Conservation (phyloP, 2,888 invertebrate genomes). For the Elmis aenea region DNA sequence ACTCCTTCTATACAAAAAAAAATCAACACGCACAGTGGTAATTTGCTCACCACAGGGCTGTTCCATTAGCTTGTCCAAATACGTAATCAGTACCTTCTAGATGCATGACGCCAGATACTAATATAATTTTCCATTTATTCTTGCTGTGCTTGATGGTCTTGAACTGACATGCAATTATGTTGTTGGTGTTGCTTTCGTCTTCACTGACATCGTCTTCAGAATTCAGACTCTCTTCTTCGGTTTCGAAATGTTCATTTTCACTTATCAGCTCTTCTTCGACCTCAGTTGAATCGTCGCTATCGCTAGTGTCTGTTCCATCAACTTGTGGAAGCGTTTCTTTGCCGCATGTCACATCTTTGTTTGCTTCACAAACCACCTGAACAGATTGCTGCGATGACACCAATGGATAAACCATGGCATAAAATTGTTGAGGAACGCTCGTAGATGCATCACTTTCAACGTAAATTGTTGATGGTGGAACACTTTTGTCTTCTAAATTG, state of each 20-base stretch:
- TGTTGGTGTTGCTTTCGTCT: neutral
- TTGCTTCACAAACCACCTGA: too few relatives aligned
- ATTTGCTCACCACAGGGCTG: neutral
- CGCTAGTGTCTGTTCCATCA: too few relatives aligned
- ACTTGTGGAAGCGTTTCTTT: too few relatives aligned
- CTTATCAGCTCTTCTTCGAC: neutral
- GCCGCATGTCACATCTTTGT: too few relatives aligned
- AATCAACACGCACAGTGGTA: too few relatives aligned
- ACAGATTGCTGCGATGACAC: too few relatives aligned
- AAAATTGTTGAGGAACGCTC: too few relatives aligned
- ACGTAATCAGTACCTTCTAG: constrained; percentile 1
- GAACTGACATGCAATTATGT: constrained; percentile 4
- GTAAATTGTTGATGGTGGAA: too few relatives aligned
- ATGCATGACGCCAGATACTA: constrained; percentile 3
- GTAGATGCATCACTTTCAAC: too few relatives aligned
- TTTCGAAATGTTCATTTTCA: neutral
- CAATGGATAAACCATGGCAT: too few relatives aligned
- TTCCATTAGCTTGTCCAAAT: constrained; percentile 1
- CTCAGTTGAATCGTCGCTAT: neutral
- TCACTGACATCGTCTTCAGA: constrained; percentile 2
- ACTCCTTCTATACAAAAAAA: too few relatives aligned
- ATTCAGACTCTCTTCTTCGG: constrained; percentile 1
- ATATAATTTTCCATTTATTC: constrained; percentile 1
- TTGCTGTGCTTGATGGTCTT: neutral
- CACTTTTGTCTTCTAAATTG: too few relatives aligned